These are phyloP conservation scores for Phalacrocorax carbo DNA, from an alignment of 2,113 vertebrate genomes.

Conservation along the genomic window DNA sequence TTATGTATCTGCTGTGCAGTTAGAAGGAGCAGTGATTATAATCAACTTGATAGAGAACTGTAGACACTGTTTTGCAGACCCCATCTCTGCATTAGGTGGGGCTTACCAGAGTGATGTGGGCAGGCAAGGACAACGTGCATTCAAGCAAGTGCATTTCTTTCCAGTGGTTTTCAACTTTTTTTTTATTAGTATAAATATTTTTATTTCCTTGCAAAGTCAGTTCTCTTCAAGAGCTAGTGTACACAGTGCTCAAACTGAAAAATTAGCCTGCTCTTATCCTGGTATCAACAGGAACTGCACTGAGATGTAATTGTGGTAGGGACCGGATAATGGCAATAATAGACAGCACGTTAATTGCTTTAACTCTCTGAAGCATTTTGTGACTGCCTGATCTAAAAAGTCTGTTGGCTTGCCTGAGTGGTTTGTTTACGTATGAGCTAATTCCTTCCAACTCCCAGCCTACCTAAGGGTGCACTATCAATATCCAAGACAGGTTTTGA, in stretches of 20 bases:
- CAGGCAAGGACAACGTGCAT: not conserved
- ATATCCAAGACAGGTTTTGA: not conserved
- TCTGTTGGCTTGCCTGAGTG: not conserved
- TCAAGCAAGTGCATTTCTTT: not conserved
- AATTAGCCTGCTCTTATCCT: not conserved
- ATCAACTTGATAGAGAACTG: not conserved
- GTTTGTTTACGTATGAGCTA: not conserved
- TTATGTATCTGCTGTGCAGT: not conserved
- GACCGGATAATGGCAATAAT: not conserved
- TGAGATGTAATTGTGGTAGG: not conserved
- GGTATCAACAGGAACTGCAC: not conserved
- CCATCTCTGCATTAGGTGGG: not conserved
- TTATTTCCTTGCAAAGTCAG: not conserved
- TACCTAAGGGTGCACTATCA: not conserved
- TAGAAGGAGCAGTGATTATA: not conserved
- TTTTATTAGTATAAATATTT: not conserved
- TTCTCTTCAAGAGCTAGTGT: not conserved
- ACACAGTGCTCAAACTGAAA: not conserved
- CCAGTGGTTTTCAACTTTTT: not conserved
- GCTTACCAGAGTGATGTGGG: not conserved
- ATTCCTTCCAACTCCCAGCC: not conserved
- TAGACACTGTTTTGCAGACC: not conserved
- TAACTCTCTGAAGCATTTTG: conserved; percentile 1
- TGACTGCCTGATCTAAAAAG: not conserved
- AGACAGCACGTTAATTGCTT: not conserved